These are phyloP conservation scores for Melanotaenia parkinsoni DNA, from an alignment of 2,797 vertebrate species.

Conservation along the genomic window DNA sequence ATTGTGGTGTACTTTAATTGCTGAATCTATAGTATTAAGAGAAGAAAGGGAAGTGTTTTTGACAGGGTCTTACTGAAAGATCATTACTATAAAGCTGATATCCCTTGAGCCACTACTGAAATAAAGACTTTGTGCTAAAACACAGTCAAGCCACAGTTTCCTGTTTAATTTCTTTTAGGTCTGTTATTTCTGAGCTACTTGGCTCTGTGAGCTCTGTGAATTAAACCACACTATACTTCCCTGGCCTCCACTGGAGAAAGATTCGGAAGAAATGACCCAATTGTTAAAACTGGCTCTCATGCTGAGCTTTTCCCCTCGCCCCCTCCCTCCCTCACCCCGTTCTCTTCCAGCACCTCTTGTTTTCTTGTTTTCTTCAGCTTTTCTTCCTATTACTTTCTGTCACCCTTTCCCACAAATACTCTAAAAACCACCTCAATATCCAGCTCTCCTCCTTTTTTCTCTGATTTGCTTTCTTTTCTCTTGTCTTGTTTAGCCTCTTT, in stretches of 20 bases:
- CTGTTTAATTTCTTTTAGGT: constrained; percentile 26
- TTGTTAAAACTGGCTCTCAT: constrained; percentile 59
- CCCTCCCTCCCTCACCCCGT: constrained; percentile 26
- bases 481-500: constrained; percentile 31
- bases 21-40: constrained; percentile 36
- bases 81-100: constrained; percentile 37
- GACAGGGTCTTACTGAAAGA: constrained; percentile 22
- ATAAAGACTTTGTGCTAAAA: constrained; percentile 17
- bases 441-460: not conserved
- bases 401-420: constrained; percentile 24
- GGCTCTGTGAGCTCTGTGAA: constrained; percentile 34
- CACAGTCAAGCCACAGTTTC: constrained; percentile 15
- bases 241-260: constrained; percentile 37
- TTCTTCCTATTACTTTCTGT: constrained; percentile 6
- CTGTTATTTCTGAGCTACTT: constrained; percentile 7
- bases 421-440: constrained; percentile 18
- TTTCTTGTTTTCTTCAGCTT: constrained; percentile 27
- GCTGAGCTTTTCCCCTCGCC: constrained; percentile 31
- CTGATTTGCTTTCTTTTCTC: constrained; percentile 2
- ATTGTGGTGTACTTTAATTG: constrained; percentile 33
- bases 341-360: constrained; percentile 40
- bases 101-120: not conserved
- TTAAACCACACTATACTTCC: constrained; percentile 23
- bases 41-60: constrained; percentile 28
- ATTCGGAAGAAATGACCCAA: constrained; percentile 69